Conservation (phyloP, 2,797 vertebrate genomes). For the Protonibea diacanthus region DNA sequence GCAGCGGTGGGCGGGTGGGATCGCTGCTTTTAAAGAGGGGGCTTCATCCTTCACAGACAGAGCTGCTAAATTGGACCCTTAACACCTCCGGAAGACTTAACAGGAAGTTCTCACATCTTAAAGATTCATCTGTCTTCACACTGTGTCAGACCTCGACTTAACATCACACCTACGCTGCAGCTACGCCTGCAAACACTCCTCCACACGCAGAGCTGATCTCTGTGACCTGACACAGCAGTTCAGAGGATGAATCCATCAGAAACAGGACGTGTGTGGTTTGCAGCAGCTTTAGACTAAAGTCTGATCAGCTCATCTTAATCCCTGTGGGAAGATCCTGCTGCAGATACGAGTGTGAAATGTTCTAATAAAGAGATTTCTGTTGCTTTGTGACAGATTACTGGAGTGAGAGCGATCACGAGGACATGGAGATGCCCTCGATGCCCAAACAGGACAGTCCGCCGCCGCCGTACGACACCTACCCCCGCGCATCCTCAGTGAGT, state of each 20-base stretch:
- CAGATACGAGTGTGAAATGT: not conserved
- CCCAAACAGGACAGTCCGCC: slow-evolving; percentile 98
- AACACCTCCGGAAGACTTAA: slow-evolving; percentile 63
- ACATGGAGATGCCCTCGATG: slow-evolving; percentile 92
- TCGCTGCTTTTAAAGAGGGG: slow-evolving; percentile 6
- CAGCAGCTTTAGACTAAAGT: not conserved
- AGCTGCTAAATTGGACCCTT: slow-evolving; percentile 52
- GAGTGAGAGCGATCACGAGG: slow-evolving; percentile 99
- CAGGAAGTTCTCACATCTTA: slow-evolving; percentile 61
- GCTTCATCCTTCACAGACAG: slow-evolving; percentile 34
- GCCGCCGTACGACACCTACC: slow-evolving; percentile 97
- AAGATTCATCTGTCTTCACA: slow-evolving; percentile 48
- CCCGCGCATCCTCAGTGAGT: slow-evolving; percentile 94
- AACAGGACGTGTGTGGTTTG: not conserved
- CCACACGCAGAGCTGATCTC: slow-evolving; percentile 9
- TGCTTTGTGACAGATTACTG: slow-evolving; percentile 91
- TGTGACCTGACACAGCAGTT: slow-evolving; percentile 5
- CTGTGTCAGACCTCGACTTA: slow-evolving; percentile 27
- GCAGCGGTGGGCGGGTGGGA: slow-evolving; percentile 56
- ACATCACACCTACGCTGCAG: slow-evolving; percentile 31
- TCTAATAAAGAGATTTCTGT: slow-evolving; percentile 7
- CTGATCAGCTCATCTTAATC: not conserved
- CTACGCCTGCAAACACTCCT: slow-evolving; percentile 32
- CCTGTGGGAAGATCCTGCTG: not conserved
- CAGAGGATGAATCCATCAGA: slow-evolving; percentile 1